Evolutionary conservation across 1,140 invertebrate species (phyloP), one percentile per base, ranked within the genome.

Genomic region (Zelostemma sp.): DNA sequence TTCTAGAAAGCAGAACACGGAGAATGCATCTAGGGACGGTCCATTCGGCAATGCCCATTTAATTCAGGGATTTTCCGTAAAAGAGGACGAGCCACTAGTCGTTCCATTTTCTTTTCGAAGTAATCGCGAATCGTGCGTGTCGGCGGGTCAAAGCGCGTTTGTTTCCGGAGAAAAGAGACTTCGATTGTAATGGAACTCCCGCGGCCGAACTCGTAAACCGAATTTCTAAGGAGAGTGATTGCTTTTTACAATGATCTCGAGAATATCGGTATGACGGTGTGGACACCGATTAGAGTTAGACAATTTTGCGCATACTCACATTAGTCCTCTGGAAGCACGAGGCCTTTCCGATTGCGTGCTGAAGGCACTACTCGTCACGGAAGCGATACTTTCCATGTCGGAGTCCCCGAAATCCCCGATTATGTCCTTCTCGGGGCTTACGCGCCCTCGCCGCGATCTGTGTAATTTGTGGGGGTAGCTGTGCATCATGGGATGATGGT

Each of bases 291-390:
- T 17, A 58, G 15, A 66, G 31, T 38, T n/a, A 61, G 5, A 49
- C 54, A 43, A 31, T 49, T 51, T 59, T 46, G 51, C 17, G 40
- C 67, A 75, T 78, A 81, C 87, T 89, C 87, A 93, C 92, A 91
- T 91, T 74, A 90, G 83, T 74, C 86, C 86, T 74, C 89, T 87
- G 35, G 92, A 93, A 51, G 91, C 91, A 64, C 92, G 87, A 11
- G 93, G 93, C 74, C 93, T 86, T 87, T 96, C 95, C 72, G 93
- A 95, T 84, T 96, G 95, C 56, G 94, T 96, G 73, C 94, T 95
- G 84, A 96, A 95, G 76, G 94, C 93, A 88, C 94, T 95, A 77
- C 94, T 95, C 41, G 93, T 94, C 57, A 94, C 91, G 43, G 92
- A 93, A 41, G 89, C 92, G 54, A 95, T 92, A 73, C 93, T 95